These are phyloP conservation scores for Augiades crinisus DNA, from an alignment of 2,888 invertebrate species.

Conservation along the genomic window DNA sequence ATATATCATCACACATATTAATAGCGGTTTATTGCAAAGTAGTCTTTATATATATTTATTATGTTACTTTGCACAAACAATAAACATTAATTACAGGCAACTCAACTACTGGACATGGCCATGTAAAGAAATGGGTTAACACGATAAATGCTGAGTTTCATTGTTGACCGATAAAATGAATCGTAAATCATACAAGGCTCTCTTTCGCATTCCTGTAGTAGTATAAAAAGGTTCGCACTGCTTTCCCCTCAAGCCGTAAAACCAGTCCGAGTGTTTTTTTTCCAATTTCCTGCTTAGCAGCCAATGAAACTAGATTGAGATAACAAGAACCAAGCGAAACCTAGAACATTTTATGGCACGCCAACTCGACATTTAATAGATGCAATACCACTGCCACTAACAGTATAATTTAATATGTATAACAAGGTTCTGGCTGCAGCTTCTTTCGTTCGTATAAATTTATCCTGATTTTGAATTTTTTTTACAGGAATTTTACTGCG, in stretches of 20 bases:
- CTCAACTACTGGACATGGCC: too few species aligned
- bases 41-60: too few species aligned
- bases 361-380: background rate
- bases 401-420: background rate
- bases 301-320: slow-evolving; percentile 28
- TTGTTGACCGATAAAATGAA: slow-evolving; percentile 12
- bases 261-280: slow-evolving; percentile 37
- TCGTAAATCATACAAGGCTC: slow-evolving; percentile 6
- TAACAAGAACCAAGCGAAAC: slow-evolving; percentile 35
- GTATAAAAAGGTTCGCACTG: slow-evolving; percentile 18
- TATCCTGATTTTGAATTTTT: too few species aligned
- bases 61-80: too few species aligned
- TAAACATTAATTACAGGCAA: too few species aligned
- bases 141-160: background rate
- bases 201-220: slow-evolving; percentile 9
- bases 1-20: too few species aligned
- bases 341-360: background rate
- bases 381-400: background rate
- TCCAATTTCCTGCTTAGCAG: slow-evolving; percentile 28
- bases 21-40: too few species aligned
- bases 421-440: too few species aligned
- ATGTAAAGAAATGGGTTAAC: background rate
- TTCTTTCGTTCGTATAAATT: too few species aligned
- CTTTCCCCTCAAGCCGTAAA: slow-evolving; percentile 32
- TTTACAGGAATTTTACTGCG: too few species aligned